Evolutionary conservation across 2,797 vertebrate genomes (phyloP).

Genomic region (Amblyraja radiata): DNA sequence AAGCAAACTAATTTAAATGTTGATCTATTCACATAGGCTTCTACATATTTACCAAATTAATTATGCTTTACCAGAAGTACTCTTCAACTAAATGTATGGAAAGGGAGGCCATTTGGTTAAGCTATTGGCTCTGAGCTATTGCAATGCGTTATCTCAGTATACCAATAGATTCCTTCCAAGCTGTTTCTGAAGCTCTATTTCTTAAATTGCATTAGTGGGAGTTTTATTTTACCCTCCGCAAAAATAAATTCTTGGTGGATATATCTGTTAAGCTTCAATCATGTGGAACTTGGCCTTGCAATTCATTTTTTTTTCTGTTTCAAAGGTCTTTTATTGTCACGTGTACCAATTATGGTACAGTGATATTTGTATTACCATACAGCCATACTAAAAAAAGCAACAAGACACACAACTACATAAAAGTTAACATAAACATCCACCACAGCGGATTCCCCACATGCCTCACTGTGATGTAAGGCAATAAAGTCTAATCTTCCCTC

Average conservation of each 20-base stretch:
- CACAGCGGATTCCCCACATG: too few species aligned
- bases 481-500: background rate
- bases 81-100: background rate
- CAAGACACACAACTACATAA: too few species aligned
- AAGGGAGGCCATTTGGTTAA: background rate
- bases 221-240: background rate
- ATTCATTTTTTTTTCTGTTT: background rate
- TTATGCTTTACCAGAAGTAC: background rate
- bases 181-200: background rate
- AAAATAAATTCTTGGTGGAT: background rate
- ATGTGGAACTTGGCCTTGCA: background rate
- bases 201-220: background rate
- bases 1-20: background rate
- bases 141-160: too few species aligned
- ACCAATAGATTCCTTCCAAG: background rate
- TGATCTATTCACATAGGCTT: background rate
- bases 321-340: too few species aligned
- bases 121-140: background rate
- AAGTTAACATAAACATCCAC: too few species aligned
- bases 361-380: too few species aligned
- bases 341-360: too few species aligned
- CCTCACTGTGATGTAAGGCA: too few species aligned
- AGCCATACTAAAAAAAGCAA: too few species aligned
- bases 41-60: background rate
- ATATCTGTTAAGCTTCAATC: too few species aligned